Percentiles rank a stretch among this genome's conserved stretches.
Evolutionary conservation across 2,888 invertebrate species (phyloP).

Genomic region (Campoplex capitator): DNA sequence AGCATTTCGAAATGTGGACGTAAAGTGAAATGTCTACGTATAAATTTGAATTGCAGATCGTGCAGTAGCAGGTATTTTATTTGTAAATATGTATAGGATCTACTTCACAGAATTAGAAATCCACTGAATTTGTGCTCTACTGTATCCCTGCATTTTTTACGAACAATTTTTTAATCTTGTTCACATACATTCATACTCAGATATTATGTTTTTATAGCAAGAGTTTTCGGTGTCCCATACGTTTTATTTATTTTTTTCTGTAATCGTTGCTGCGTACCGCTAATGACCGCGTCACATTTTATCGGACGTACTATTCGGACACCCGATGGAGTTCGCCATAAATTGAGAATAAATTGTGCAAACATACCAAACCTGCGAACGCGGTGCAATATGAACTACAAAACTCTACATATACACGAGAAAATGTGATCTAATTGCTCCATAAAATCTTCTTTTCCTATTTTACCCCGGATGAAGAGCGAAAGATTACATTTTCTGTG

Average conservation of each 20-base stretch:
- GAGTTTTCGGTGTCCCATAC: constrained; percentile 1
- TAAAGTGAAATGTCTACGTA: background rate
- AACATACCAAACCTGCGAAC: background rate
- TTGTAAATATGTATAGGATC: background rate
- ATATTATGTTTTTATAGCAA: background rate
- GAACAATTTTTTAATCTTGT: constrained; percentile 5
- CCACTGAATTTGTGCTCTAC: background rate
- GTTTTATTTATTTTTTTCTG: constrained; percentile 3
- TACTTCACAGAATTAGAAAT: background rate
- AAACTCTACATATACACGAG: too few species aligned
- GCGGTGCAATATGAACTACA: background rate
- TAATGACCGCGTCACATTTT: constrained; percentile 25
- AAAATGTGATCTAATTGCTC: background rate
- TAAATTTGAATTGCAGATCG: constrained; percentile 27
- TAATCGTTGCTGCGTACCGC: background rate
- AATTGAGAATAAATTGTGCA: background rate
- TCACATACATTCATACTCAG: background rate
- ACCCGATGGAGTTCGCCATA: background rate
- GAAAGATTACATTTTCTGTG: background rate
- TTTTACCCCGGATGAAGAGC: background rate
- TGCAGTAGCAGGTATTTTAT: constrained; percentile 18
- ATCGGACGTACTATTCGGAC: background rate
- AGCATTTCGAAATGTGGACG: too few species aligned
- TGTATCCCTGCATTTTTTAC: background rate
- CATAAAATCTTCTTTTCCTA: background rate